A percentile compares a stretch with the other conserved stretches of the same genome.
Evolutionary conservation across 2,797 vertebrate species (phyloP).

Genomic region (Sitta carolinensis): DNA sequence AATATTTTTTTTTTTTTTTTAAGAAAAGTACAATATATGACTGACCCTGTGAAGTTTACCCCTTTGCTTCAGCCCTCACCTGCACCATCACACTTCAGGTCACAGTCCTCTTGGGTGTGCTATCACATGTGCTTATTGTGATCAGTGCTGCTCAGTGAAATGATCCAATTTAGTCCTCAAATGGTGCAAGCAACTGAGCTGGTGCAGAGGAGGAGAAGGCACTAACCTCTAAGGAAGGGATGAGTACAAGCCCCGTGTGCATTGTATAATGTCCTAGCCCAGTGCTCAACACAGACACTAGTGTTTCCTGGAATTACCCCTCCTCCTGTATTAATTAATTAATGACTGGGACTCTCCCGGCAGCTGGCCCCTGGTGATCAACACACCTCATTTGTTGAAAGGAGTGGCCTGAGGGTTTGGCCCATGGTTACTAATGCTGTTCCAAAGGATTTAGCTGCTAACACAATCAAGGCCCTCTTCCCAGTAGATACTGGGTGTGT

Average conservation of each 20-base stretch:
- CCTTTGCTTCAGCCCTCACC: neutral
- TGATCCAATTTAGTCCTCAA: neutral
- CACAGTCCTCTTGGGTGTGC: neutral
- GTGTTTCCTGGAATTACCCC: neutral
- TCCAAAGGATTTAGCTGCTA: neutral
- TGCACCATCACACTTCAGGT: neutral
- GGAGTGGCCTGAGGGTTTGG: neutral
- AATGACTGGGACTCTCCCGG: neutral
- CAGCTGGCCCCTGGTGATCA: neutral
- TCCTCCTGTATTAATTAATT: neutral
- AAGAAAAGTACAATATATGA: neutral
- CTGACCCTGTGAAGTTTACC: neutral
- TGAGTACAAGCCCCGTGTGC: neutral
- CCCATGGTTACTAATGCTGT: neutral
- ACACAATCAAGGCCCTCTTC: neutral
- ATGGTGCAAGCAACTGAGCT: neutral
- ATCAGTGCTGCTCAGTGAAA: neutral
- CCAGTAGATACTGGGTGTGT: accelerated
- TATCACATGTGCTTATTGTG: neutral
- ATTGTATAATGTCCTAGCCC: neutral
- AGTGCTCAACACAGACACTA: accelerated
- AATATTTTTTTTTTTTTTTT: neutral
- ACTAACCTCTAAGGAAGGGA: neutral
- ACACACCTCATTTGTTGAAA: neutral
- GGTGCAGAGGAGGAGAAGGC: neutral